Evolutionary conservation across 2,888 invertebrate species (phyloP), one percentile per base, ranked within the genome.

Genomic region (Halictus ligatus): DNA sequence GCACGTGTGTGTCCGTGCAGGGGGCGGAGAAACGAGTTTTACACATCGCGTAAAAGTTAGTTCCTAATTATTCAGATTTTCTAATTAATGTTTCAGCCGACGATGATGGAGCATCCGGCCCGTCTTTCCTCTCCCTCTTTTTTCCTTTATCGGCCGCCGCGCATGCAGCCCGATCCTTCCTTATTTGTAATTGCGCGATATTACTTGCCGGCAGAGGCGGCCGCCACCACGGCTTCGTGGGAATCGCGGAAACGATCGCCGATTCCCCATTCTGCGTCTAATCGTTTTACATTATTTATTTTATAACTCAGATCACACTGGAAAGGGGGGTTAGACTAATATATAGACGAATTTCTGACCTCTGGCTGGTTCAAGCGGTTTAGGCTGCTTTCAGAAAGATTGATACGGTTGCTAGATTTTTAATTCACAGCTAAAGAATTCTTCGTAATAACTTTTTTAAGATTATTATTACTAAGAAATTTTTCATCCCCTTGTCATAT

Each of bases 1-100:
- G 15, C n/a, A 75, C 71, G 73, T 35, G 67, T 48, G 43, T 48
- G 21, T 46, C 73, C 80, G 72, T 74, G 58, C 25, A 76, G 58
- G 69, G 64, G 67, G 21, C 71, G 80, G 80, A 71, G 81, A 76
- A 80, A 80, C 87, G 90, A 88, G 89, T 91, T 91, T 91, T 91
- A 89, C 92, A 89, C 89, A 92, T 92, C 92, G 91, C 90, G 92
- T 92, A 93, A 94, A 94, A 94, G 93, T 94, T 93, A 93, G 93
- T 94, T 94, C 93, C 93, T 94, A 94, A 94, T 94, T 94, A 94
- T 94, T 94, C 94, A 93, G 93, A 94, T 94, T 94, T 94, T 94
- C 94, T 94, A 94, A 94, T 94, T 94, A 94, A 94, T 92, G 93
- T 93, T 94, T 92, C 93, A 92, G 89, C 90, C 91, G 90, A 93